Evolutionary conservation across 1,140 invertebrate genomes (phyloP).

Genomic region (Panonychus citri): DNA sequence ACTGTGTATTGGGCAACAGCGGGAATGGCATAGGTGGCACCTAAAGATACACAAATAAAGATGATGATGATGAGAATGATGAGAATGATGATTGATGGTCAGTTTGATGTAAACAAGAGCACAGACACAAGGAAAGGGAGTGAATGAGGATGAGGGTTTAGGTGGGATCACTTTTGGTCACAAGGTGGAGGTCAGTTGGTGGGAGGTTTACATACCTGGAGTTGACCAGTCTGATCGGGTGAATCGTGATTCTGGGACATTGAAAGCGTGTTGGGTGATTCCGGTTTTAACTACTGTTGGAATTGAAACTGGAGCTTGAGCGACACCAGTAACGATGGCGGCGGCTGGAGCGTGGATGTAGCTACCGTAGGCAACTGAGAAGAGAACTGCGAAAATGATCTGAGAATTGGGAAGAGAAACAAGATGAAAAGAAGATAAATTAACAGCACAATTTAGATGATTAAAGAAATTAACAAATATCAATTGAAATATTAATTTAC

Average conservation of each 20-base stretch:
- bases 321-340: not conserved
- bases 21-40: not conserved
- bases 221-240: constrained; percentile 1
- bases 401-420: no score
- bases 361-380: not conserved
- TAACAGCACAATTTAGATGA: no score
- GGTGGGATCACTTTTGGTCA: no score
- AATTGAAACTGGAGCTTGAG: not conserved
- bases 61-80: no score
- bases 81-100: not conserved
- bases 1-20: not conserved
- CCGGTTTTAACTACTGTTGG: not conserved
- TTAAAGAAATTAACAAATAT: no score
- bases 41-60: not conserved
- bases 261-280: not conserved
- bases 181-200: no score
- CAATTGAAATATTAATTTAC: no score
- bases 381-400: not conserved
- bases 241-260: not conserved
- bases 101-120: no score
- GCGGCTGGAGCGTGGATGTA: not conserved
- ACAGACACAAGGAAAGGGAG: no score
- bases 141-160: not conserved
- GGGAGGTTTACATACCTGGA: not conserved
- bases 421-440: no score